These are phyloP conservation scores for Dasypus novemcinctus DNA, from an alignment of 2,113 vertebrate genomes.

Conservation along the genomic window DNA sequence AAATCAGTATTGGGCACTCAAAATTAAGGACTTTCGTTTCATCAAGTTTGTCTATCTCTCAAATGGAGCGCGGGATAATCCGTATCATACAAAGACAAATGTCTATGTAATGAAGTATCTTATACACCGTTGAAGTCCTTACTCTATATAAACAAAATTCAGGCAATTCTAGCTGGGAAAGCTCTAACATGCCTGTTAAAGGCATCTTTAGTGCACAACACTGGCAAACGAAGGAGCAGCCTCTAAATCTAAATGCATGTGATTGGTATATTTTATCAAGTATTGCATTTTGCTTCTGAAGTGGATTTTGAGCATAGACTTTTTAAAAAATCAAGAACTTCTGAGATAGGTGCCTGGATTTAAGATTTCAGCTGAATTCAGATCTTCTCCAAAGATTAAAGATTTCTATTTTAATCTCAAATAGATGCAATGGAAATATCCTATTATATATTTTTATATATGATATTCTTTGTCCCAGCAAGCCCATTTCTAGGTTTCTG, in stretches of 20 bases:
- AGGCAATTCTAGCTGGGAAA: not conserved
- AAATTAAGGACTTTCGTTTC: constrained; percentile 22
- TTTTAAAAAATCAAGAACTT: not conserved
- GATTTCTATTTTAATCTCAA: not conserved
- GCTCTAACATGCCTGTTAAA: not conserved
- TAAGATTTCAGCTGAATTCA: constrained; percentile 20
- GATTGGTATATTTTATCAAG: not conserved
- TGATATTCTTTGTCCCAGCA: not conserved
- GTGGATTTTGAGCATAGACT: not conserved
- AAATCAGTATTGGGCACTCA: constrained; percentile 54
- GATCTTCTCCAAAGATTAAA: constrained; percentile 27
- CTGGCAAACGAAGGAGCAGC: not conserved
- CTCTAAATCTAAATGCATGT: not conserved
- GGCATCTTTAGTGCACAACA: not conserved
- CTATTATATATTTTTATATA: not conserved
- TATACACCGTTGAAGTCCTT: not conserved
- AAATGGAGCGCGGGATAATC: constrained; percentile 4
- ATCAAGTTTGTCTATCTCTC: not conserved
- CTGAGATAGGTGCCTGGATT: not conserved
- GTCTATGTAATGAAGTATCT: constrained; percentile 10
- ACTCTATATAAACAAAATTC: not conserved
- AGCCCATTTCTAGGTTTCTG: not conserved
- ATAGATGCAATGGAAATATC: not conserved
- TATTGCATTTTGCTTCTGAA: not conserved
- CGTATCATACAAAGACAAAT: constrained; percentile 43